Evolutionary conservation across 1,140 invertebrate genomes (phyloP), one percentile per base, ranked within the genome.

Genomic region (Sesamia nonagrioides): DNA sequence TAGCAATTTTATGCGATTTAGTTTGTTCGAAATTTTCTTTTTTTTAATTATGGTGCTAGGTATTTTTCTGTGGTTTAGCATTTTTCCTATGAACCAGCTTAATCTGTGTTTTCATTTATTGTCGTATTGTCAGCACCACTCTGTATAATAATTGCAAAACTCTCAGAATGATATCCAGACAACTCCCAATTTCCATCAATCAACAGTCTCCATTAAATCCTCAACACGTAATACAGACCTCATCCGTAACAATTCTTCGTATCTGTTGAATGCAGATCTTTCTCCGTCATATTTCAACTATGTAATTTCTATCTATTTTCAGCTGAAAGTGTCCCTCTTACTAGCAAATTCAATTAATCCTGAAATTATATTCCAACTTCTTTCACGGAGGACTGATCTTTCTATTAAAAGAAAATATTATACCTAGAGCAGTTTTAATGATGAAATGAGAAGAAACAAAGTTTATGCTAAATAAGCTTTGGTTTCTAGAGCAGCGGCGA

Each of bases 281-380:
- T 42, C 66, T 54, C 60, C 15, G 33, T 78, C 66, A 78, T 78
- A 71, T 78, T 78, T 78, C 66, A 48, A 58, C 63, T 35, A 58
- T 18, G 52, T 50, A 17, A 37, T 9, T 63, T 72, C 68, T 54
- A 40, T 54, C 9, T 45, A 15, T 72, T 69, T 48, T 69, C 17
- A 50, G n/a, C 45, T 69, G 18, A 69, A 69, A 69, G 18, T 40
- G 37, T 69, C 40, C 40, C 9, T 68, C 63, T 50, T 18, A 17
- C 50, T 72, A 52, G 50, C 33, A 40, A 54, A 72, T 72, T 72
- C 37, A 54, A 72, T 54, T 54, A 72, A 72, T 54, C 40, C 35
- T 42, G 7, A 37, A 72, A 72, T 72, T 72, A 72, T 17, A 35
- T 54, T 72, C 37, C 60, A 18, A 37, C 50, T 72, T 72, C 11